phyloP scores from a whole-genome alignment of 2,113 vertebrate species.

The Phyllopteryx taeniolatus region DNA sequence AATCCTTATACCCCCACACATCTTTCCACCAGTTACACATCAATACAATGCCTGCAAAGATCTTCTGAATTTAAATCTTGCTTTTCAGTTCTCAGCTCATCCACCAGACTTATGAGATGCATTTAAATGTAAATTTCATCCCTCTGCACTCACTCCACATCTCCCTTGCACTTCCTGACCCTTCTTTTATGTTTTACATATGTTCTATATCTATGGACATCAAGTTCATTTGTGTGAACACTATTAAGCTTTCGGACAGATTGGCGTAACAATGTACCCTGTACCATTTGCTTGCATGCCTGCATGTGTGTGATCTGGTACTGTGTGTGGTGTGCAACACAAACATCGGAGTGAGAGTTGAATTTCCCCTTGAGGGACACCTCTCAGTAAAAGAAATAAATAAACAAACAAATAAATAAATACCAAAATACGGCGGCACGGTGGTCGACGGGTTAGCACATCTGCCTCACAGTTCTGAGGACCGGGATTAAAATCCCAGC shows the following conservation, averaged over 20 bases:
- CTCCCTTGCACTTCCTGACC: not conserved
- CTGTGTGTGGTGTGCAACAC: too few relatives aligned
- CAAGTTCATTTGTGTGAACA: not conserved
- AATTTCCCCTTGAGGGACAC: too few relatives aligned
- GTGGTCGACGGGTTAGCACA: too few relatives aligned
- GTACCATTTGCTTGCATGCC: too few relatives aligned
- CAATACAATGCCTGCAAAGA: conserved; percentile 55
- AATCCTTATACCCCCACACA: conserved; percentile 47
- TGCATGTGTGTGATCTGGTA: too few relatives aligned
- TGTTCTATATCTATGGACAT: not conserved
- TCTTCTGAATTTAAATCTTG: conserved; percentile 46
- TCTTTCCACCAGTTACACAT: conserved; percentile 50
- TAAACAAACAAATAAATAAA: too few relatives aligned
- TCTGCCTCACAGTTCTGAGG: too few relatives aligned
- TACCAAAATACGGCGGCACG: too few relatives aligned
- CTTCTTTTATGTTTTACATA: not conserved
- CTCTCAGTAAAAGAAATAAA: too few relatives aligned
- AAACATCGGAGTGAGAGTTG: too few relatives aligned
- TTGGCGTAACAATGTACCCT: not conserved
- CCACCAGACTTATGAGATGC: conserved; percentile 27
- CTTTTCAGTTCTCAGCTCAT: conserved; percentile 25
- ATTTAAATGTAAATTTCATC: conserved; percentile 32
- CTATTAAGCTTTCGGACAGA: not conserved
- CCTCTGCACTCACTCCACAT: conserved; percentile 12
- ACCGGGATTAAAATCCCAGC: too few relatives aligned